Evolutionary conservation across 2,797 vertebrate genomes (phyloP), one percentile per base, ranked within the genome.

Genomic region (Squalus acanthias): DNA sequence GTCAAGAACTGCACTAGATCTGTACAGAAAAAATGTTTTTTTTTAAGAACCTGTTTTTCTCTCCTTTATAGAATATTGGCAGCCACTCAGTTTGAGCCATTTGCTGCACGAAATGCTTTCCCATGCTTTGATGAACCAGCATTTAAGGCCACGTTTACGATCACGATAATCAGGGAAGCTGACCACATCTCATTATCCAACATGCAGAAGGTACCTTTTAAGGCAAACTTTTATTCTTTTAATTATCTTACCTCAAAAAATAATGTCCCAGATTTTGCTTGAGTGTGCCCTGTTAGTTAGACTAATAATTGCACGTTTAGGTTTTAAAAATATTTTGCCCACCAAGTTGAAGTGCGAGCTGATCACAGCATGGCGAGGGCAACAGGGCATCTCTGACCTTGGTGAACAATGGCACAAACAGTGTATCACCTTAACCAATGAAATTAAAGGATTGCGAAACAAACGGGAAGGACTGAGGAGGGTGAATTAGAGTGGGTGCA

Each of bases 91-190:
- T 99, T 99, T 98, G 99, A 99, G 97, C 99, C 99, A 0, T 97
- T 99, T 79, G 98, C 98, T 96, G 99, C 99, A 96, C 98, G 99
- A 96, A 98, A 98, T 97, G 99, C 98, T 97, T 99, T 99, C 97
- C 99, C 99, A 0, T 99, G 99, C 97, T 99, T 99, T 97, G 99
- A 99, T 97, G 99, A 99, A 97, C 99, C 99, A 96, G 97, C 98
- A 82, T 98, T 99, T 97, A 99, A 99, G 98, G 98, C 99, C 96
- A 98, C 98, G 22, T 99, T 99, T 98, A 96, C 97, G 96, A 97
- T 99, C 97, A 98, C 97, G 98, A 99, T 99, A 97, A 97, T 95
- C 97, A 98, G 99, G 97, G 98, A 99, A 96, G 97, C 97, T 33
- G 97, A 97, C 69, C 98, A 98, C 97, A 98, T 97, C 96, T 97